Evolutionary conservation across 2,113 vertebrate species (phyloP).

Genomic region (Chiloscyllium plagiosum): DNA sequence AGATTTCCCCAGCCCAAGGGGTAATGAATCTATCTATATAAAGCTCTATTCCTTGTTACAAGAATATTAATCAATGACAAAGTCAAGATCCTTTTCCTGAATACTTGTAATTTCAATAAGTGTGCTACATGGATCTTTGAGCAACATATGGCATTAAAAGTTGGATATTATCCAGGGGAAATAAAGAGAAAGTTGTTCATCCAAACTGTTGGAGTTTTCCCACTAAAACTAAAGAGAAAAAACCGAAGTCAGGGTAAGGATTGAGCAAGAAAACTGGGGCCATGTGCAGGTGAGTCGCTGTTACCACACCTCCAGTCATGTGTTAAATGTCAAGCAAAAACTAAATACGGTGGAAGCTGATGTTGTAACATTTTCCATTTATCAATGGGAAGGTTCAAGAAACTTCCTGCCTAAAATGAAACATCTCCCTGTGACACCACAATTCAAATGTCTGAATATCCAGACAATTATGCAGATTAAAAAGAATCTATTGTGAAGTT

Average conservation of each 20-base stretch:
- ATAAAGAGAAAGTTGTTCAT: constrained; percentile 23
- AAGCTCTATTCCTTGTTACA: background rate
- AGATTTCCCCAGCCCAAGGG: background rate
- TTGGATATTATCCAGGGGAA: constrained; percentile 27
- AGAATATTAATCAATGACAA: background rate
- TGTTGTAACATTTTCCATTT: background rate
- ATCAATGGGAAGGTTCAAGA: background rate
- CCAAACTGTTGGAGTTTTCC: background rate
- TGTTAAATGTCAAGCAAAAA: constrained; percentile 23
- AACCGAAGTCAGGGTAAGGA: background rate
- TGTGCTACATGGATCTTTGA: background rate
- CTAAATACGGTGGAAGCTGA: background rate
- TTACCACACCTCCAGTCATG: background rate
- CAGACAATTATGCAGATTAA: background rate
- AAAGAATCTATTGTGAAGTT: background rate
- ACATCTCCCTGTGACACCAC: background rate
- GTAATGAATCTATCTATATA: background rate
- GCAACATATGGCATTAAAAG: constrained; percentile 1
- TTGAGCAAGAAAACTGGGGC: background rate
- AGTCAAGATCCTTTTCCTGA: constrained; percentile 9
- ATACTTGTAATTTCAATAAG: background rate
- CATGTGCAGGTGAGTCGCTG: background rate
- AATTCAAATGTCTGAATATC: background rate
- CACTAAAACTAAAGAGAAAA: background rate
- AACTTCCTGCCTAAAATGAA: background rate